Conservation (phyloP, 1,140 invertebrate genomes). For the Danaus melanippus region DNA sequence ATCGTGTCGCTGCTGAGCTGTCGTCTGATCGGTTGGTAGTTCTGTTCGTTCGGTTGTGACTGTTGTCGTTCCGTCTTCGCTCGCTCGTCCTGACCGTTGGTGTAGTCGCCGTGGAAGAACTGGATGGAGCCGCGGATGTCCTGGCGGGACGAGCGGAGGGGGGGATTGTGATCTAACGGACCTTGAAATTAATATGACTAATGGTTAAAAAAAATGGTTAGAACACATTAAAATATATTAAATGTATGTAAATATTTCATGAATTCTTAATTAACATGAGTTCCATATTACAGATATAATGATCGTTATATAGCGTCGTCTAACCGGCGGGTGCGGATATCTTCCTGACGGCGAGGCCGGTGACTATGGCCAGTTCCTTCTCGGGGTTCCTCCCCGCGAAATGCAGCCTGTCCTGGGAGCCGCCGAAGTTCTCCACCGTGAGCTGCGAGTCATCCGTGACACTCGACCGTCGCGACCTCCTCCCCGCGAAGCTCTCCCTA, state of each 20-base stretch:
- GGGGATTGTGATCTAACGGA: conserved; percentile 69
- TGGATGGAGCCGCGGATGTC: conserved; percentile 82
- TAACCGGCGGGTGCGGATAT: conserved; percentile 72
- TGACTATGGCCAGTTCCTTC: conserved; percentile 75
- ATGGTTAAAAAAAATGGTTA: too few species aligned
- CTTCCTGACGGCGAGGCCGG: conserved; percentile 59
- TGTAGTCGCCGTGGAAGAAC: conserved; percentile 76
- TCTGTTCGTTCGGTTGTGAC: conserved; percentile 48
- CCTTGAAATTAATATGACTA: conserved; percentile 23
- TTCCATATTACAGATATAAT: too few species aligned
- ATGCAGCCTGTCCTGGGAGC: conserved; percentile 84
- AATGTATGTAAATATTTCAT: too few species aligned
- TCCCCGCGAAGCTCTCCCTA: conserved; percentile 81
- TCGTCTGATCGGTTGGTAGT: conserved; percentile 57
- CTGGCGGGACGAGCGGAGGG: conserved; percentile 80
- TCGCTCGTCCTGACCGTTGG: conserved; percentile 44
- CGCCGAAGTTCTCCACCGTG: conserved; percentile 93
- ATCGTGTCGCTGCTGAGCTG: conserved; percentile 73
- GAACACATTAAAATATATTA: too few species aligned
- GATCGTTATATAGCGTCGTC: conserved; percentile 3
- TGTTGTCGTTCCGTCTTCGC: conserved; percentile 38
- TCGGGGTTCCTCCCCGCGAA: conserved; percentile 81
- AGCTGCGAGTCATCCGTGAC: conserved; percentile 90
- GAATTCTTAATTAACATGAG: too few species aligned
- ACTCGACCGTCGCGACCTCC: conserved; percentile 87